Base-by-base conservation (phyloP, 1,140 invertebrate species). In the Aphelenchoides besseyi region DNA sequence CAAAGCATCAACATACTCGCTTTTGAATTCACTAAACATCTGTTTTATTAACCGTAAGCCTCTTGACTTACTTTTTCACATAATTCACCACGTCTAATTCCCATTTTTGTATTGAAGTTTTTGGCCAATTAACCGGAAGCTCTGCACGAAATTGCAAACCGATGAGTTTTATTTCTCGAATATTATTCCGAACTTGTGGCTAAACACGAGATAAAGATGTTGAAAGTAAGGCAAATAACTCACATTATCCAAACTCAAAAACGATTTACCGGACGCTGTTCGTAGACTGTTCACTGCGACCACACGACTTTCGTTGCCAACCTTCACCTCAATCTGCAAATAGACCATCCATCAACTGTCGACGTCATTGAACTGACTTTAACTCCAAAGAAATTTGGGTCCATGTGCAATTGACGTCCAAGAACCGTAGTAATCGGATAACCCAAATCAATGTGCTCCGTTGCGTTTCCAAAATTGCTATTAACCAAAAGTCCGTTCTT, bases 361-460 rank as follows among this genome's bases (percentile, higher is more conserved):
- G 3, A n/a, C 29, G 23, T 16, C 0, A 55, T 54, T 18, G 30
- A 23, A 67, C 18, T 53, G 18, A 85, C 75, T 64, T 81, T 82
- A 23, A 81, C 81, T 5, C 81, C 81, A 35, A 83, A 83, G 67
- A 85, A 83, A 53, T 83, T 76, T 16, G 81, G 81, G 62, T 83
- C 81, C 78, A 83, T 81, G 54, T 80, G 80, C 18, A 85, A 35
- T 74, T 83, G 75, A 3, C 78, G 69, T 3, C 83, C 81, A 0
- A 82, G 67, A 29, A 82, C 80, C n/a, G 83, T 82, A 5, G 81
- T 85, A 26, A 85, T 75, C 9, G 81, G 81, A 62, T 85, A 83
- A 59, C 61, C 30, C 28, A 76, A 63, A 70, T 83, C 81, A 66
- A 83, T 74, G 53, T 85, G 81, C 9, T 76, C 73, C 18, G 73